Conservation (phyloP, 2,888 invertebrate species). For the Acanthosoma haemorrhoidale region DNA sequence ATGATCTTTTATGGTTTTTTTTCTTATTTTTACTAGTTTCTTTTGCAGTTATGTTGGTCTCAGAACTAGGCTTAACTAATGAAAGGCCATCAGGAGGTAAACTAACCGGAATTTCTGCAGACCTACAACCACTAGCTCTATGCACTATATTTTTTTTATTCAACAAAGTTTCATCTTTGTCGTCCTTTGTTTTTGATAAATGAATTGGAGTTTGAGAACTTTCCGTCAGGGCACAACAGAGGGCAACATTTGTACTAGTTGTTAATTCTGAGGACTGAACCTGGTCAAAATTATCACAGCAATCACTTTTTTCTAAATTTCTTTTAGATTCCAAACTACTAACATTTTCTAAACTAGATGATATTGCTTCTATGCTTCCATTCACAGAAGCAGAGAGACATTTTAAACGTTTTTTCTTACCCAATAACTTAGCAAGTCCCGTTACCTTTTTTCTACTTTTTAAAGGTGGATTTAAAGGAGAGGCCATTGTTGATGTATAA, state of each 20-base stretch:
- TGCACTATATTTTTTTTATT: constrained; percentile 33
- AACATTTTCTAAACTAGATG: constrained; percentile 12
- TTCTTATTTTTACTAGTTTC: constrained; percentile 29
- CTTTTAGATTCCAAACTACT: not conserved
- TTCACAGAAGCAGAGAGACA: constrained; percentile 45
- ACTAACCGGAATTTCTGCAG: constrained; percentile 30
- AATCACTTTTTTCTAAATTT: constrained; percentile 3
- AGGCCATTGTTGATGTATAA: not conserved
- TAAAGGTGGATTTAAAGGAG: not conserved
- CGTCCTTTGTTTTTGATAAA: constrained; percentile 43
- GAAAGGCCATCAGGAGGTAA: constrained; percentile 31
- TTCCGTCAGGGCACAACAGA: constrained; percentile 50
- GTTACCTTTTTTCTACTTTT: constrained; percentile 47
- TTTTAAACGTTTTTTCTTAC: constrained; percentile 48
- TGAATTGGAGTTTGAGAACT: constrained; percentile 47
- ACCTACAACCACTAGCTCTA: constrained; percentile 31
- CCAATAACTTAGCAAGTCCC: constrained; percentile 46
- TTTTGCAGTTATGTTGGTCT: constrained; percentile 15
- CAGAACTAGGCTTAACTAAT: constrained; percentile 1
- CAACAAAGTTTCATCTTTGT: constrained; percentile 29
- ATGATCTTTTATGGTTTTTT: constrained; percentile 39
- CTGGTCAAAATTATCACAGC: not conserved
- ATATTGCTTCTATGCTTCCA: constrained; percentile 37
- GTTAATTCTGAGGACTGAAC: constrained; percentile 19
- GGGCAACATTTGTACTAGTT: constrained; percentile 40